A percentile compares a stretch with the other conserved stretches of the same genome.
Evolutionary conservation across 2,888 invertebrate genomes (phyloP).

Genomic region (Watsonalla cultraria): DNA sequence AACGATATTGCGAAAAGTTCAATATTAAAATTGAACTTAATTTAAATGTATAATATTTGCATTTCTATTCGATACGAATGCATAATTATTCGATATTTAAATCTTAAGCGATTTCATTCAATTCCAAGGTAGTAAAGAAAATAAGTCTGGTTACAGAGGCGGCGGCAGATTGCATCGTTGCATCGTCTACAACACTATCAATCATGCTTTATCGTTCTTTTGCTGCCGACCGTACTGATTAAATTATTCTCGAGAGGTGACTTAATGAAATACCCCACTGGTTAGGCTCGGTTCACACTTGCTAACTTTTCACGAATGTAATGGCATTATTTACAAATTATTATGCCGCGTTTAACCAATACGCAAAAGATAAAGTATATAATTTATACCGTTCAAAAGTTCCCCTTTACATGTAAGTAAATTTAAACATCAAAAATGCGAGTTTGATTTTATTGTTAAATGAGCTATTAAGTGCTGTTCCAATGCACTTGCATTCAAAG

Average conservation of each 20-base stretch:
- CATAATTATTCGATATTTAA: slow-evolving; percentile 1
- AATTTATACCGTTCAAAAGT: neutral
- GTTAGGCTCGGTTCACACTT: slow-evolving; percentile 36
- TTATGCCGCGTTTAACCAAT: neutral
- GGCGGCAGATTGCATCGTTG: slow-evolving; percentile 46
- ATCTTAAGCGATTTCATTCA: slow-evolving; percentile 2
- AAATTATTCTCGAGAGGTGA: slow-evolving; percentile 68
- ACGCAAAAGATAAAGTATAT: neutral
- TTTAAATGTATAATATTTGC: slow-evolving; percentile 1
- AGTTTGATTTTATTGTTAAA: too few relatives aligned
- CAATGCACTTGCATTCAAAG: too few relatives aligned
- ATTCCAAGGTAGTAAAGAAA: slow-evolving; percentile 7
- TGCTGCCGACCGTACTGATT: slow-evolving; percentile 70
- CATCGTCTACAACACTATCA: slow-evolving; percentile 53
- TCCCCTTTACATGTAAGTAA: neutral
- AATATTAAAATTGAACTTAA: neutral
- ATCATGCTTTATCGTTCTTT: slow-evolving; percentile 73
- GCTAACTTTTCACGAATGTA: neutral
- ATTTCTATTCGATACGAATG: slow-evolving; percentile 1
- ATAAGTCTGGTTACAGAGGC: slow-evolving; percentile 19
- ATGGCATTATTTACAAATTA: neutral
- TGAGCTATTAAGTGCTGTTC: too few relatives aligned
- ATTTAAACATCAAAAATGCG: too few relatives aligned
- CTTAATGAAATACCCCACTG: slow-evolving; percentile 63
- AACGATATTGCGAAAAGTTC: neutral